Evolutionary conservation across 2,888 invertebrate genomes (phyloP).

Genomic region (Magallana nippona): DNA sequence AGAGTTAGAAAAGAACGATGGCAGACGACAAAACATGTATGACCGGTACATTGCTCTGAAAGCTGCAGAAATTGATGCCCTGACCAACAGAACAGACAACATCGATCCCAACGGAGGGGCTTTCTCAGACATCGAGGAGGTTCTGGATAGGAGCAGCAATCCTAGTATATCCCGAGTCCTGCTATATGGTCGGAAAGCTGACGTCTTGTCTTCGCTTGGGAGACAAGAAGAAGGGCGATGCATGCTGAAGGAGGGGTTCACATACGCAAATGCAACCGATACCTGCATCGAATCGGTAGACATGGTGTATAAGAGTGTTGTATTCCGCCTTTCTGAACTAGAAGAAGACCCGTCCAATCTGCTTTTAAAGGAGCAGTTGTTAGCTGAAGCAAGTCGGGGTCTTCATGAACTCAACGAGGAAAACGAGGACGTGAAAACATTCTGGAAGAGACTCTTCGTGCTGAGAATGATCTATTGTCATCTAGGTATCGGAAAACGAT

Average conservation of each 20-base stretch:
- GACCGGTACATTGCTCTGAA: constrained; percentile 43
- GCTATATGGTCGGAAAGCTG: constrained; percentile 38
- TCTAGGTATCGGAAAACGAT: constrained; percentile 46
- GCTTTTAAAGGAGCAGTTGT: neutral
- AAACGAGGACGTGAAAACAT: constrained; percentile 38
- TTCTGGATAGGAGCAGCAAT: constrained; percentile 21
- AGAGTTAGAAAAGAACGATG: constrained; percentile 25
- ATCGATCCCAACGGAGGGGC: constrained; percentile 16
- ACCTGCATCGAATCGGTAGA: constrained; percentile 43
- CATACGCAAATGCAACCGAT: neutral
- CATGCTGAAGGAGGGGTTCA: constrained; percentile 35
- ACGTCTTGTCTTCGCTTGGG: constrained; percentile 35
- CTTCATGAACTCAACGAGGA: constrained; percentile 32
- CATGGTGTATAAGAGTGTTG: constrained; percentile 46
- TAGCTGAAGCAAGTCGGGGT: constrained; percentile 37
- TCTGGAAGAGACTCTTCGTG: constrained; percentile 39
- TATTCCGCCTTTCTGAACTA: constrained; percentile 42
- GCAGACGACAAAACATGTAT: constrained; percentile 25
- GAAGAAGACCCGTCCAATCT: constrained; percentile 30
- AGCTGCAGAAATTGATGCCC: constrained; percentile 46
- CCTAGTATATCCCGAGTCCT: constrained; percentile 41
- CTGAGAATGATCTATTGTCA: constrained; percentile 41
- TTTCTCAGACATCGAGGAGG: constrained; percentile 36
- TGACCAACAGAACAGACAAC: constrained; percentile 24
- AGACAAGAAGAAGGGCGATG: constrained; percentile 11